Conservation (phyloP, 2,113 vertebrate species). For the Tympanuchus pallidicinctus region DNA sequence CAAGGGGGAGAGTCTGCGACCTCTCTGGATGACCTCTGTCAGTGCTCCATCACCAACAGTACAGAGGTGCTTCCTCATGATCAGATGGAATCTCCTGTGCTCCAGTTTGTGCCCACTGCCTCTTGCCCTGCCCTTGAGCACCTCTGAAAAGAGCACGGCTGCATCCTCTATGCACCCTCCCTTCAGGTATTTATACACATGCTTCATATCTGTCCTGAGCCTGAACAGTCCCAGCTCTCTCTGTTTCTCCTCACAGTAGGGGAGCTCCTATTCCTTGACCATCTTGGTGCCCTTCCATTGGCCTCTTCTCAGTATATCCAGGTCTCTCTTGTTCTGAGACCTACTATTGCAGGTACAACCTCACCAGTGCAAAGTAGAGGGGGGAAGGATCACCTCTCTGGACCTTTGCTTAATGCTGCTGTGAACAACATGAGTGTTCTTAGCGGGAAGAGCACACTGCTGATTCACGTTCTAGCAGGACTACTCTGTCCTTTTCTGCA, state of each 20-base stretch:
- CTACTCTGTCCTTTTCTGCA: neutral
- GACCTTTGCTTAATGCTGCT: neutral
- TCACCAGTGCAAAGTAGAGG: too few species aligned
- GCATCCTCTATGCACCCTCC: neutral
- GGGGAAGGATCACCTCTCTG: neutral
- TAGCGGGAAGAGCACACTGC: neutral
- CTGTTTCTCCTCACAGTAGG: neutral
- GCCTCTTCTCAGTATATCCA: neutral
- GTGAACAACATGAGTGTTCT: rapidly evolving
- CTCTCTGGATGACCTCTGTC: neutral
- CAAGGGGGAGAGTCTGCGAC: too few species aligned
- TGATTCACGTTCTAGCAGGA: neutral
- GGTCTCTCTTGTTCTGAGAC: neutral
- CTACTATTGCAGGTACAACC: too few species aligned
- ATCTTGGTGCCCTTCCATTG: neutral
- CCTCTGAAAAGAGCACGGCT: too few species aligned
- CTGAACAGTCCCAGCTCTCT: neutral
- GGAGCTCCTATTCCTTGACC: neutral
- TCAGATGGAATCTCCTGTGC: neutral
- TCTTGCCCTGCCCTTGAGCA: too few species aligned
- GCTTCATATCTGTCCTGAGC: too few species aligned
- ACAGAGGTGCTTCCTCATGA: neutral
- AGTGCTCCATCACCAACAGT: neutral
- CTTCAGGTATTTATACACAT: neutral
- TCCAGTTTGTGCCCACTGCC: neutral